Evolutionary conservation across 2,113 vertebrate genomes (phyloP), one percentile per base, ranked within the genome.

Genomic region (Clarias macrocephalus): DNA sequence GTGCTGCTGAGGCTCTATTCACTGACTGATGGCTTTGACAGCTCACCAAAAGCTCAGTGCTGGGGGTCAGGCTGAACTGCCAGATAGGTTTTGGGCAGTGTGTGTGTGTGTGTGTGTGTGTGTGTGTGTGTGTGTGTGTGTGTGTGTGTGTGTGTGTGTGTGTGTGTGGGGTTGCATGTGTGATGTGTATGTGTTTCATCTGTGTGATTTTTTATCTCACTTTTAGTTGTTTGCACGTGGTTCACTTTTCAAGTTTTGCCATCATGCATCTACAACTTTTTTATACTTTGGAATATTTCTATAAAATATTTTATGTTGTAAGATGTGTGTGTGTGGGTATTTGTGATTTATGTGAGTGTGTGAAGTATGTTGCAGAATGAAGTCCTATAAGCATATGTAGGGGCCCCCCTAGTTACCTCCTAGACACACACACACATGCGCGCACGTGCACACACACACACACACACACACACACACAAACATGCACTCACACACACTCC

Each of bases 11-110:
- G 90, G 92, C 92, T 94, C 92, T 89, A 92, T 90, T 72, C 79
- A 90, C 92, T 93, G 93, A 93, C 91, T 94, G 94, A 95, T 95
- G 93, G 93, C 90, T 95, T 93, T 95, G 95, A 95, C 94, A 95
- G 94, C 93, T 94, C 65, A 90, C 93, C 94, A 94, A 94, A 95
- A 94, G 94, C 93, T 91, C 93, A 93, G 92, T 10, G 70, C 72
- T 48, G 57, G 66, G 76, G 86, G 89, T 90, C 89, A 84, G 68
- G 75, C 62, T 54, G 33, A 54, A 85, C 87, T 88, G 84, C 85
- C 18, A 21, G 77, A 81, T 48, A 79, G 82, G 80, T 86, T 84
- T 37, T 60, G 23, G 83, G 76, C 68, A 33, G 1, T 68, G 90
- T 83, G 83, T 85, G 88, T 30, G 79, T 85, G 82, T 87, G 84